Evolutionary conservation across 2,888 invertebrate genomes (phyloP), one percentile per base, ranked within the genome.

Genomic region (Dromius quadrimaculatus): DNA sequence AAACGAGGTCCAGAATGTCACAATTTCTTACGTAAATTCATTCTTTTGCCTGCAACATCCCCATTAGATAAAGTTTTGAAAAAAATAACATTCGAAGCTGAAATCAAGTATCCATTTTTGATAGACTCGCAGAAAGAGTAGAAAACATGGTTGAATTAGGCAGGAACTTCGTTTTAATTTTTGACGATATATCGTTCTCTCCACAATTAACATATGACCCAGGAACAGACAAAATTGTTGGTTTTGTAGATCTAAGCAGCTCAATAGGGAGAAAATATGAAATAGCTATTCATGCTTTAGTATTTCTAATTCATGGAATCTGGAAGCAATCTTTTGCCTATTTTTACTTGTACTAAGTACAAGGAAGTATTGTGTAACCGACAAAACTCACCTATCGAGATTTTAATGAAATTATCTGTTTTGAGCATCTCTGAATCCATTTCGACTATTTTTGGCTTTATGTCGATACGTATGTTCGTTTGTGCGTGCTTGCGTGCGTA

Each of bases 231-330:
- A 17, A 50, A 17, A 50, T 50, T 23, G 9, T 50, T 20, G 50
- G 50, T 3, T 50, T n/a, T 50, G 50, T 50, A 20, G 50, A 50
- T 20, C 20, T 50, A 9, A 22, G 50, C 2, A 50, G 3, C 5
- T 20, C 2, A 5, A 20, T 50, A 20, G 50, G 50, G 2, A 50
- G 50, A 20, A 50, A 50, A 20, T 20, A 20, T 20, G 50, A 50
- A 50, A 50, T 50, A n/a, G 50, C 50, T n/a, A 20, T 20, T 50
- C 50, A 50, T 50, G 50, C 50, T 5, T 3, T 50, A 9, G 50
- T 50, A 4, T 50, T 50, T 50, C n/a, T 50, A 2, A 41, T n/a
- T n/a, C n/a, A n/a, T n/a, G n/a, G n/a, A n/a, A n/a, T n/a, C n/a
- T 41, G 41, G 41, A 41, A 41, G n/a, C 41, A 41, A 13, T n/a